Percentiles rank a stretch among this genome's conserved stretches.
Evolutionary conservation across 1,140 invertebrate genomes (phyloP).

Genomic region (Conus betulinus): DNA sequence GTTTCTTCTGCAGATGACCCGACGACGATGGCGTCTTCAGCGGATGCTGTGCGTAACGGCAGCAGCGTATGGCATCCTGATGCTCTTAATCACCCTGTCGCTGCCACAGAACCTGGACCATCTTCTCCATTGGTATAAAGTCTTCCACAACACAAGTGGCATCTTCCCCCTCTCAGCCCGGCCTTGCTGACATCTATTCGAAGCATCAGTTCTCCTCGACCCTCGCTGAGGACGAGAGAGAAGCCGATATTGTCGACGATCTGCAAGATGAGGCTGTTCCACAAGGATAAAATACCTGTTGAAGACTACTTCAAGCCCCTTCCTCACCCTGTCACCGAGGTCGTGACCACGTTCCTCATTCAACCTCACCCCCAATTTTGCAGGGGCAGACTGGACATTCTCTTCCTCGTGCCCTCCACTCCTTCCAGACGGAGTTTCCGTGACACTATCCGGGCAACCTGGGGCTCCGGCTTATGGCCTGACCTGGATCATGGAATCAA

Average conservation of each 20-base stretch:
- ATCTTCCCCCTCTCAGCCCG: background rate
- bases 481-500: background rate
- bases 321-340: background rate
- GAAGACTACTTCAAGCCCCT: conserved; percentile 24
- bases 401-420: conserved; percentile 40
- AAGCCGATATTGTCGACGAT: background rate
- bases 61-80: background rate
- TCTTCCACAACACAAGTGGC: background rate
- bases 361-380: conserved; percentile 22
- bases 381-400: conserved; percentile 8
- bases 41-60: background rate
- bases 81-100: background rate
- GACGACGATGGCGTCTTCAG: background rate
- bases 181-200: background rate
- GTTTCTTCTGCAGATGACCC: background rate
- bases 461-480: conserved; percentile 47
- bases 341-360: conserved; percentile 2
- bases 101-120: background rate
- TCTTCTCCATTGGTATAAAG: background rate
- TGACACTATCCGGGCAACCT: conserved; percentile 40
- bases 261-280: background rate
- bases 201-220: background rate
- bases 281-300: background rate
- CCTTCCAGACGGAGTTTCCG: conserved; percentile 17
- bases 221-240: background rate